These are phyloP conservation scores for Pangasius macronema DNA, from an alignment of 2,797 vertebrate species.

Conservation along the genomic window DNA sequence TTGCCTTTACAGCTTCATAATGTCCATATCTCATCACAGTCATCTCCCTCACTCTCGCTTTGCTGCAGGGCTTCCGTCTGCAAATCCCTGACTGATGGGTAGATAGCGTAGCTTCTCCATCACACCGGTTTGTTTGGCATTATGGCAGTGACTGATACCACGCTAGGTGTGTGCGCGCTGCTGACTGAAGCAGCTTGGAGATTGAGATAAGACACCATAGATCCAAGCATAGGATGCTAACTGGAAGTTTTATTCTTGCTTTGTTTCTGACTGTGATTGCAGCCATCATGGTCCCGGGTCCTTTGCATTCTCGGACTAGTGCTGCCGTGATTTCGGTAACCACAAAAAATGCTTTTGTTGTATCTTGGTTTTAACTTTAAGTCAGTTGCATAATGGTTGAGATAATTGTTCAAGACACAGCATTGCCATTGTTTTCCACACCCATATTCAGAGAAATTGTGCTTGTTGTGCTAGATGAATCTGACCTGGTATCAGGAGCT, in stretches of 20 bases:
- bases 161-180: background rate
- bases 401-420: background rate
- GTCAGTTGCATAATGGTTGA: background rate
- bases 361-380: background rate
- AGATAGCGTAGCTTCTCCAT: conserved; percentile 39
- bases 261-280: conserved; percentile 14
- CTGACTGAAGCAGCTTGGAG: conserved; percentile 27
- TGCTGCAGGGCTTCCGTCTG: conserved; percentile 38
- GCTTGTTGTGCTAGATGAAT: background rate
- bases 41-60: conserved; percentile 33
- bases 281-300: background rate
- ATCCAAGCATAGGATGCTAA: conserved; percentile 12
- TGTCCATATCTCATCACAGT: conserved; percentile 30
- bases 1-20: conserved; percentile 31
- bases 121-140: conserved; percentile 41
- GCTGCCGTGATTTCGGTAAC: conserved; percentile 39
- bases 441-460: background rate
- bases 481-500: background rate
- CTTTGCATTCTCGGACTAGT: background rate
- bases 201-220: conserved; percentile 34
- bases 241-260: background rate
- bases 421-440: background rate
- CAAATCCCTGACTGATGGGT: conserved; percentile 38
- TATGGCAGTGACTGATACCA: conserved; percentile 38
- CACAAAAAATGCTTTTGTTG: background rate